These are phyloP conservation scores for Phodopus roborovskii DNA, from an alignment of 2,113 vertebrate species.

Conservation along the genomic window DNA sequence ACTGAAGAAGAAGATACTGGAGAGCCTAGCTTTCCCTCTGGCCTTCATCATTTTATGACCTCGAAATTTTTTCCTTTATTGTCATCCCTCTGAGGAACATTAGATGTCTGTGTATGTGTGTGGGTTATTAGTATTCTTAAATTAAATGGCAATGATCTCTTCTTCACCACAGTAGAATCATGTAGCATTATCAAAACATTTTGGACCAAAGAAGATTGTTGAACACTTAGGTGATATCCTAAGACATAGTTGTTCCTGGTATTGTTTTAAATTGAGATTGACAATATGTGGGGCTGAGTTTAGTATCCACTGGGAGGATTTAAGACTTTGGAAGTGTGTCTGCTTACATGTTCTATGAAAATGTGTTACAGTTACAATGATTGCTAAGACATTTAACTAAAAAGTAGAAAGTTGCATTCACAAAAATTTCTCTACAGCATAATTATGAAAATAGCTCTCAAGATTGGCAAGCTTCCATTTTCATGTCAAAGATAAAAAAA, in stretches of 20 bases:
- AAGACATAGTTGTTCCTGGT: neutral
- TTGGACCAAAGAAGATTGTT: neutral
- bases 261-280: slow-evolving; percentile 39
- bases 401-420: slow-evolving; percentile 3
- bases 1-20: slow-evolving; percentile 41
- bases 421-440: slow-evolving; percentile 2
- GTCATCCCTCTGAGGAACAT: slow-evolving; percentile 11
- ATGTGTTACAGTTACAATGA: neutral
- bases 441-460: neutral
- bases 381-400: neutral
- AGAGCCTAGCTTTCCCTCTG: neutral
- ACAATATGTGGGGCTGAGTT: neutral
- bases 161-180: neutral
- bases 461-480: slow-evolving; percentile 5
- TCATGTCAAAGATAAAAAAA: slow-evolving; percentile 24
- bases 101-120: neutral
- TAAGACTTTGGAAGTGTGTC: neutral
- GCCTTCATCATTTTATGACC: slow-evolving; percentile 25
- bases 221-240: neutral
- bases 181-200: neutral
- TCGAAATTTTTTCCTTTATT: slow-evolving; percentile 46
- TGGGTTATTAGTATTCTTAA: neutral
- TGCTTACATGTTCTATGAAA: slow-evolving; percentile 16
- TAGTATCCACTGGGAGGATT: slow-evolving; percentile 15
- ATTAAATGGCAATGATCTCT: neutral